Conservation (phyloP, 1,140 invertebrate species). For the Battus philenor region DNA sequence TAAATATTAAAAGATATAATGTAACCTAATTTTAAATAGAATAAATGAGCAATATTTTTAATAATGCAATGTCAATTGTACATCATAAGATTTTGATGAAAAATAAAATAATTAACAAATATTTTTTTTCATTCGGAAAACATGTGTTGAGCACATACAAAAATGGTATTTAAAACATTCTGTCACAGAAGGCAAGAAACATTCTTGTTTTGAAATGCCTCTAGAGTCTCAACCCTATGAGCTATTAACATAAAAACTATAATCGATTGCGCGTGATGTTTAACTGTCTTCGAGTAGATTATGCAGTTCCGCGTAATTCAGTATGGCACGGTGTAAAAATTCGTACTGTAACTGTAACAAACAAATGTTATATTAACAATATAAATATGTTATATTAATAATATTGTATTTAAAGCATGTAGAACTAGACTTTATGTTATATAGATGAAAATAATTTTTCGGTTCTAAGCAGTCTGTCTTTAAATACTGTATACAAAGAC, state of each 20-base stretch:
- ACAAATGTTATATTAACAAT: no score
- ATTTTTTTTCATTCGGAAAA: not conserved
- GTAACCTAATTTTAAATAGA: no score
- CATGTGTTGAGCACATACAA: slow-evolving; percentile 13
- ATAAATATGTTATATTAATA: no score
- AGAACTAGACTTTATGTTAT: no score
- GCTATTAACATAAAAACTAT: not conserved
- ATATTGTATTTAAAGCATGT: no score
- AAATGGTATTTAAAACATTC: slow-evolving; percentile 8
- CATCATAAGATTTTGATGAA: not conserved
- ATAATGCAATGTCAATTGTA: no score
- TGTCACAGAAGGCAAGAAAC: slow-evolving; percentile 1
- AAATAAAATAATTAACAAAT: not conserved
- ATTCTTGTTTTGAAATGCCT: not conserved
- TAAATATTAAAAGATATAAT: no score
- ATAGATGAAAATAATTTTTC: no score
- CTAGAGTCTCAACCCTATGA: not conserved
- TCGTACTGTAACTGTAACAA: slow-evolving; percentile 90
- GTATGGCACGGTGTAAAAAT: slow-evolving; percentile 92
- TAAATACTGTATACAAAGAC: no score
- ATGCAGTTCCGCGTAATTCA: slow-evolving; percentile 92
- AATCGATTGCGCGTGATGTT: slow-evolving; percentile 21
- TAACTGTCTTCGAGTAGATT: slow-evolving; percentile 77
- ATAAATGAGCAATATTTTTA: no score
- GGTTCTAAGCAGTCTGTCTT: no score